Conservation (phyloP, 2,113 vertebrate species). For the Bambusicola thoracicus region DNA sequence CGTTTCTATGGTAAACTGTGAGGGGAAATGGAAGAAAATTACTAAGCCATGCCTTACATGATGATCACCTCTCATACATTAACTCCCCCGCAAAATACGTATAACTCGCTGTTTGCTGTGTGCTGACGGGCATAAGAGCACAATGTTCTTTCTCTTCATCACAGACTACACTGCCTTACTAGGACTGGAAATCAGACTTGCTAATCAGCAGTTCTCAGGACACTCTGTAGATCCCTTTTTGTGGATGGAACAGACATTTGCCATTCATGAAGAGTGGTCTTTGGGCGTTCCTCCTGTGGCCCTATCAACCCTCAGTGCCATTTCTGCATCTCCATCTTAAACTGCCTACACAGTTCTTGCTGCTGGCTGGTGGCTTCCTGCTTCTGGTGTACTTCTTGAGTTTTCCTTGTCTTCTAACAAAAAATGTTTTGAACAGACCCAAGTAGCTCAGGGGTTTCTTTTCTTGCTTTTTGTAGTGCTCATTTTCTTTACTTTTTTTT, state of each 20-base stretch:
- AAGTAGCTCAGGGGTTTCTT: neutral
- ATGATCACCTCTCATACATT: neutral
- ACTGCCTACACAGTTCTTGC: neutral
- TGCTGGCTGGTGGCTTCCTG: neutral
- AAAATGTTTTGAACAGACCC: neutral
- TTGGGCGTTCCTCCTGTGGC: neutral
- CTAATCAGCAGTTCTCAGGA: neutral
- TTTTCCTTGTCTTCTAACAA: neutral
- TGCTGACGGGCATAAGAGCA: neutral
- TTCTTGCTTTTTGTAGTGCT: neutral
- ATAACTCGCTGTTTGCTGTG: neutral
- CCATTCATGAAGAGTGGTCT: neutral
- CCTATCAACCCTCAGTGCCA: neutral
- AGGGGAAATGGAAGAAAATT: constrained; percentile 32
- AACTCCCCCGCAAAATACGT: neutral
- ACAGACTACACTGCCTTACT: neutral
- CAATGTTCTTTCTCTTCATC: neutral
- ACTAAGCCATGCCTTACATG: neutral
- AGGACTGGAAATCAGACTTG: neutral
- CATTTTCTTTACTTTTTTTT: rapidly evolving
- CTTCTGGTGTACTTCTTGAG: neutral
- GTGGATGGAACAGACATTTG: neutral
- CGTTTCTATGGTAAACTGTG: constrained; percentile 31
- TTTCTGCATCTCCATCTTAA: neutral
- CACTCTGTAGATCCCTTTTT: neutral